These are phyloP conservation scores for Buathra laborator DNA, from an alignment of 2,888 invertebrate genomes.

Conservation along the genomic window DNA sequence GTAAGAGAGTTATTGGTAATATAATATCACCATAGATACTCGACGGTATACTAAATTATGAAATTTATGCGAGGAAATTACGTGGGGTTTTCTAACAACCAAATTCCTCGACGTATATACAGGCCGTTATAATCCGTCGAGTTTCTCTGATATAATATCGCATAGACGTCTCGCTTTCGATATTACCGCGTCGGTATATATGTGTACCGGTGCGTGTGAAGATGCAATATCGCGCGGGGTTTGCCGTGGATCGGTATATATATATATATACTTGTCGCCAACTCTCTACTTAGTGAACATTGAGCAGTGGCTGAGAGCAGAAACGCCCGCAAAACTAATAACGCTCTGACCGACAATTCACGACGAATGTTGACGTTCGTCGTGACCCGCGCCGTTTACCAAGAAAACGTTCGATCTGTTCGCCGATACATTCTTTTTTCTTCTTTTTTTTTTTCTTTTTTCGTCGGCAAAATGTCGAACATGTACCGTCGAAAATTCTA, in stretches of 20 bases:
- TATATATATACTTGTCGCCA: slow-evolving; percentile 3
- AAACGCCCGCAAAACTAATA: slow-evolving; percentile 47
- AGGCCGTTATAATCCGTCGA: slow-evolving; percentile 32
- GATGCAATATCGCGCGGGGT: slow-evolving; percentile 28
- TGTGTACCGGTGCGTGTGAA: slow-evolving; percentile 12
- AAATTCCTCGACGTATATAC: slow-evolving; percentile 5
- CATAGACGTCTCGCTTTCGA: slow-evolving; percentile 26
- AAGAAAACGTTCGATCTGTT: slow-evolving; percentile 8
- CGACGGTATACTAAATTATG: background rate
- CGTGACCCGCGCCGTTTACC: background rate
- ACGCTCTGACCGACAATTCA: slow-evolving; percentile 50
- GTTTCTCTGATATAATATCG: slow-evolving; percentile 30
- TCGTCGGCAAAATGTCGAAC: slow-evolving; percentile 15
- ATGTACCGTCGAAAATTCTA: slow-evolving; percentile 12
- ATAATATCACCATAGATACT: background rate
- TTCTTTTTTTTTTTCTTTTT: slow-evolving; percentile 13
- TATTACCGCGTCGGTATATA: slow-evolving; percentile 34
- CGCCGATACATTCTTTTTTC: slow-evolving; percentile 5
- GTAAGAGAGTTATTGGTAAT: background rate
- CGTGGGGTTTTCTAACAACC: slow-evolving; percentile 17
- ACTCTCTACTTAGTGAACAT: slow-evolving; percentile 3
- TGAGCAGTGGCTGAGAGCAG: slow-evolving; percentile 4
- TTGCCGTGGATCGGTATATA: slow-evolving; percentile 11
- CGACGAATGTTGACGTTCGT: slow-evolving; percentile 36
- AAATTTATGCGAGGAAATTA: slow-evolving; percentile 25